phyloP scores from a whole-genome alignment of 2,888 invertebrate genomes.

The Lamellibrachia satsuma region DNA sequence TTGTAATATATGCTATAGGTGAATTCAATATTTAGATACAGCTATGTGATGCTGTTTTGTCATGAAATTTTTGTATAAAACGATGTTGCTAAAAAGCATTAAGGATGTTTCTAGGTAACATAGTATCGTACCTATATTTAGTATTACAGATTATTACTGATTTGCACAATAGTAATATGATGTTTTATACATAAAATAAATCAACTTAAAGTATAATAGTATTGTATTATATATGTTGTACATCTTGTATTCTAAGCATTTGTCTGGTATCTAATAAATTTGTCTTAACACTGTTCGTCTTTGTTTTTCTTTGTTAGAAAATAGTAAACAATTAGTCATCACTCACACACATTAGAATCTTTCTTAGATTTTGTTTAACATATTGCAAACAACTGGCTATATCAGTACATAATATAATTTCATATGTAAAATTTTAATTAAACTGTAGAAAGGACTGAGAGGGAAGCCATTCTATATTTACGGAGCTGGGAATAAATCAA shows the following conservation, averaged over 20 bases:
- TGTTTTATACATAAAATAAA: neutral
- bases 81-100: neutral
- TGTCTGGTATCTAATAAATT: neutral
- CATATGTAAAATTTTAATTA: too few relatives aligned
- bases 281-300: neutral
- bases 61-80: neutral
- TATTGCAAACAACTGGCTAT: too few relatives aligned
- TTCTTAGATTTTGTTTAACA: too few relatives aligned
- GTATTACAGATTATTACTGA: neutral
- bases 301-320: neutral
- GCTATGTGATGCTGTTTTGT: neutral
- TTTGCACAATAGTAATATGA: neutral
- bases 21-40: neutral
- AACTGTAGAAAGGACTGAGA: too few relatives aligned
- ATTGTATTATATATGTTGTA: neutral
- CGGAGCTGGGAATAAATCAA: too few relatives aligned
- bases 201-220: neutral
- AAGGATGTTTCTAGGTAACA: neutral
- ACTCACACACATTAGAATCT: too few relatives aligned
- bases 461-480: too few relatives aligned
- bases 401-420: too few relatives aligned
- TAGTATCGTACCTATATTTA: neutral
- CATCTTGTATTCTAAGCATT: neutral
- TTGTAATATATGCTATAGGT: neutral
- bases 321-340: too few relatives aligned